Evolutionary conservation across 2,797 vertebrate genomes (phyloP).

Genomic region (Lepilemur ruficaudatus): DNA sequence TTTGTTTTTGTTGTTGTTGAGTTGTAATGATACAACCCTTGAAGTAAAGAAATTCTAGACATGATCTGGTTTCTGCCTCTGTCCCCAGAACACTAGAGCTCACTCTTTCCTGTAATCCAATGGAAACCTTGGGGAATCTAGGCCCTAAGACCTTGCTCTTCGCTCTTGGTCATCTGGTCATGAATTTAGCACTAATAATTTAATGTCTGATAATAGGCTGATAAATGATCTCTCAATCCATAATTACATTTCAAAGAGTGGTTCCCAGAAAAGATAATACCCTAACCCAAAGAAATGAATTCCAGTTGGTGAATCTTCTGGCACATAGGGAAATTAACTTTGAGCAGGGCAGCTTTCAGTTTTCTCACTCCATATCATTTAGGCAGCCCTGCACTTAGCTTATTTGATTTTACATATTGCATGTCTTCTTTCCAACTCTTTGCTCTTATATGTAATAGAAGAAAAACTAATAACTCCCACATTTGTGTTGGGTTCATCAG

Average conservation of each 20-base stretch:
- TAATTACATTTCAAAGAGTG: not conserved
- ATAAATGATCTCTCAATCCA: not conserved
- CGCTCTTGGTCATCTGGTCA: not conserved
- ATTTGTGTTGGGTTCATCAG: not conserved
- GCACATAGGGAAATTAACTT: not conserved
- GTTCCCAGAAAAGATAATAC: not conserved
- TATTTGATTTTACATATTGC: slow-evolving; percentile 31
- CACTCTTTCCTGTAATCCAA: not conserved
- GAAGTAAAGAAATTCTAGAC: not conserved
- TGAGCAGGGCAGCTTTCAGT: not conserved
- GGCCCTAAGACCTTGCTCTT: not conserved
- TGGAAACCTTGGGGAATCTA: not conserved
- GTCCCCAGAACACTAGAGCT: not conserved
- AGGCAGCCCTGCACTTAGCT: not conserved
- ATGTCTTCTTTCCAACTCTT: not conserved
- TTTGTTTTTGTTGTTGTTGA: not conserved
- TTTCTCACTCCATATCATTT: not conserved
- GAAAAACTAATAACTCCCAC: not conserved
- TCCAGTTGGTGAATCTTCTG: not conserved
- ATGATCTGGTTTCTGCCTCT: not conserved
- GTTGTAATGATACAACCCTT: not conserved
- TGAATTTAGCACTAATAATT: slow-evolving; percentile 5
- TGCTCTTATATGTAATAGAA: not conserved
- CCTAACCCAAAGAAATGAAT: slow-evolving; percentile 6
- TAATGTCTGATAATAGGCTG: not conserved